Evolutionary conservation across 2,797 vertebrate species (phyloP).

Genomic region (Ataeniobius toweri): DNA sequence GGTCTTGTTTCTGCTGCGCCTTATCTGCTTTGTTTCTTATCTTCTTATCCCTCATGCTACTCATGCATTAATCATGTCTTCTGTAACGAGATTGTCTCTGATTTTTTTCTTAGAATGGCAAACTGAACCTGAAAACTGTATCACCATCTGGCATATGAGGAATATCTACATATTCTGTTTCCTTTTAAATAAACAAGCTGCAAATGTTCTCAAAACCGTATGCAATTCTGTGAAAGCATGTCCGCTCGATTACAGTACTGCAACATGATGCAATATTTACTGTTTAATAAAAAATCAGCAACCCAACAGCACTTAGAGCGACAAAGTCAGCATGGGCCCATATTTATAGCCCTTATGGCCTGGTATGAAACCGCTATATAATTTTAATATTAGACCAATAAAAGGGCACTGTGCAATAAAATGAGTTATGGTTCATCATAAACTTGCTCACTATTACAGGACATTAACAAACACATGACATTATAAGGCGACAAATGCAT

Average conservation of each 20-base stretch:
- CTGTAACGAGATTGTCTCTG: slow-evolving; percentile 30
- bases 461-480: slow-evolving; percentile 56
- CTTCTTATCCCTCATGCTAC: slow-evolving; percentile 5
- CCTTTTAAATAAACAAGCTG: neutral
- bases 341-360: slow-evolving; percentile 37
- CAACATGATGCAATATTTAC: slow-evolving; percentile 47
- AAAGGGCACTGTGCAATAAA: slow-evolving; percentile 50
- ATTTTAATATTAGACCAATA: slow-evolving; percentile 56
- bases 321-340: slow-evolving; percentile 7
- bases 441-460: slow-evolving; percentile 38
- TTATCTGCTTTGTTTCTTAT: slow-evolving; percentile 11
- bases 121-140: slow-evolving; percentile 25
- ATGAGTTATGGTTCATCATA: slow-evolving; percentile 44
- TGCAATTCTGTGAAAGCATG: slow-evolving; percentile 28
- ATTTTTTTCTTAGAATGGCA: slow-evolving; percentile 32
- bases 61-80: slow-evolving; percentile 38
- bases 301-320: slow-evolving; percentile 5
- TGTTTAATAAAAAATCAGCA: slow-evolving; percentile 51
- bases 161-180: neutral
- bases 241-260: slow-evolving; percentile 30
- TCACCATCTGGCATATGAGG: neutral
- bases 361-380: slow-evolving; percentile 39
- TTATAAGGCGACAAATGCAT: slow-evolving; percentile 38
- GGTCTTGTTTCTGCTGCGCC: slow-evolving; percentile 3
- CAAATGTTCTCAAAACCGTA: neutral